Percentiles rank a stretch among this genome's conserved stretches.
Conservation (phyloP, 2,797 vertebrate species). For the Leptoclinus maculatus region DNA sequence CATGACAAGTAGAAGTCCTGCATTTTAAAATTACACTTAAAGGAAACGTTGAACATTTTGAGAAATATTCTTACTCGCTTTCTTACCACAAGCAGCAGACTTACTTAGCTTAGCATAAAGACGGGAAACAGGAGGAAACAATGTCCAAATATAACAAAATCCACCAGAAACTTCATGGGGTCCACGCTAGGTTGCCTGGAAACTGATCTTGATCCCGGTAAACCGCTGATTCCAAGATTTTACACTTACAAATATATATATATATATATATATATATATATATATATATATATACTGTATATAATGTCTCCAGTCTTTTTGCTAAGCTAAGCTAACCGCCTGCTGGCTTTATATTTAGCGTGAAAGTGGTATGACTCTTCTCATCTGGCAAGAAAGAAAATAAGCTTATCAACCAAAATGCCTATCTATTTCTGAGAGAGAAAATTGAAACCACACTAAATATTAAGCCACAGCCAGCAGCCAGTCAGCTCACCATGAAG, state of each 20-base stretch:
- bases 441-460: background rate
- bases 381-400: too few species aligned
- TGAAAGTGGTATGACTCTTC: too few species aligned
- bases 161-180: background rate
- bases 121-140: background rate
- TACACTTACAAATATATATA: too few species aligned
- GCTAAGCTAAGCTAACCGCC: background rate
- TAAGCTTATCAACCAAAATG: background rate
- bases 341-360: background rate
- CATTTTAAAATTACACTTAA: background rate
- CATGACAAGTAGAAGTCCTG: background rate
- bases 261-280: background rate
- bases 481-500: background rate
- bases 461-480: background rate
- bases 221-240: background rate
- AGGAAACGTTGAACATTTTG: background rate
- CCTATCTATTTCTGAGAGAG: background rate
- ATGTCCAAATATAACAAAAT: background rate
- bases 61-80: background rate
- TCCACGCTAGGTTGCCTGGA: background rate
- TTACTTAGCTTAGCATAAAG: background rate
- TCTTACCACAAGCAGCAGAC: background rate
- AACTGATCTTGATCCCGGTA: background rate
- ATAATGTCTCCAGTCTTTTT: background rate
- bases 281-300: too few species aligned